Conservation (phyloP, 2,113 vertebrate species). For the Caretta caretta region DNA sequence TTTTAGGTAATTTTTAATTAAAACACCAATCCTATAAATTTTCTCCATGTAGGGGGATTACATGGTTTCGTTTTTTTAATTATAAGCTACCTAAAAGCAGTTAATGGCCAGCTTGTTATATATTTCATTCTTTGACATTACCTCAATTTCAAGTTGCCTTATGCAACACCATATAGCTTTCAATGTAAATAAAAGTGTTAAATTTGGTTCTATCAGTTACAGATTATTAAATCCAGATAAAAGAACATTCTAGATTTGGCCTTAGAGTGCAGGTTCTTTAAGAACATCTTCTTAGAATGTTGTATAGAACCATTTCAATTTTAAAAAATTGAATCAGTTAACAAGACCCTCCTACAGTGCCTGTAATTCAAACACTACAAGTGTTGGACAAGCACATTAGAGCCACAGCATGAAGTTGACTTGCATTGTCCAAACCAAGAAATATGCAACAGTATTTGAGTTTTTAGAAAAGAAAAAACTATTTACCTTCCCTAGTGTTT, state of each 20-base stretch:
- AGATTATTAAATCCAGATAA: background rate
- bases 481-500: background rate
- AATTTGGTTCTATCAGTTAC: rapidly evolving
- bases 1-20: background rate
- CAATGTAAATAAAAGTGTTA: background rate
- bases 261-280: rapidly evolving
- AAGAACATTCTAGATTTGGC: background rate
- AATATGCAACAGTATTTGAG: background rate
- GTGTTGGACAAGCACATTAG: background rate
- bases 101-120: no score
- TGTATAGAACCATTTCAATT: background rate
- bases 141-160: background rate
- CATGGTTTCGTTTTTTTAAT: no score
- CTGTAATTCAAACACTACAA: background rate
- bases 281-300: background rate
- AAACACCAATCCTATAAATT: background rate
- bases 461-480: background rate
- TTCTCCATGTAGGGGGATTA: rapidly evolving
- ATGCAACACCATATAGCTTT: background rate
- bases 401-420: background rate
- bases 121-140: background rate
- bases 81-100: no score
- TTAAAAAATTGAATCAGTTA: no score
- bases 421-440: background rate
- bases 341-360: background rate